Evolutionary conservation across 2,888 invertebrate genomes (phyloP).

Genomic region (Ennomos erosarius): DNA sequence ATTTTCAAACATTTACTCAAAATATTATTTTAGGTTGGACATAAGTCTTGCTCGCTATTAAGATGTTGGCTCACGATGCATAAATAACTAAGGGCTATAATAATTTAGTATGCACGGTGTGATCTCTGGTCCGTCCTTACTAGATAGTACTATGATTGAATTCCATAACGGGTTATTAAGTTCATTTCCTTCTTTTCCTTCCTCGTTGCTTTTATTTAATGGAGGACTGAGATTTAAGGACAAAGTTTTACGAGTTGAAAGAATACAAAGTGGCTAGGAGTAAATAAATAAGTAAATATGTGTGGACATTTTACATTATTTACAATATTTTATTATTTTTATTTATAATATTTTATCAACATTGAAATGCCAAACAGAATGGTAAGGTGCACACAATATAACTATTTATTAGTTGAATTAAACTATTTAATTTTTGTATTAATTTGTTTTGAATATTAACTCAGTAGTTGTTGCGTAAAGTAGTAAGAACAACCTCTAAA

Average conservation of each 20-base stretch:
- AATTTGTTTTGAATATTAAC: too few relatives aligned
- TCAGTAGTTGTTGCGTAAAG: too few relatives aligned
- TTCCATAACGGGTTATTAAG: conserved; percentile 70
- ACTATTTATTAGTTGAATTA: too few relatives aligned
- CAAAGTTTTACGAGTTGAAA: conserved; percentile 8
- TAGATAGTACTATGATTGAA: conserved; percentile 75
- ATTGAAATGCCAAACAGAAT: too few relatives aligned
- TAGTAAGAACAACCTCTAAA: too few relatives aligned
- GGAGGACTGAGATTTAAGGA: conserved; percentile 29
- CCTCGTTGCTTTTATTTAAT: conserved; percentile 45
- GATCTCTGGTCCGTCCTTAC: conserved; percentile 68
- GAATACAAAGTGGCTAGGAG: not conserved
- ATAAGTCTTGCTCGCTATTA: conserved; percentile 78
- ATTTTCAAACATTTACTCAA: conserved; percentile 82
- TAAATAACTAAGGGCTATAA: conserved; percentile 79
- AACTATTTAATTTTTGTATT: too few relatives aligned
- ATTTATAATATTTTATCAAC: too few relatives aligned
- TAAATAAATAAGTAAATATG: too few relatives aligned
- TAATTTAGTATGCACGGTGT: conserved; percentile 82
- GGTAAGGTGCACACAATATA: too few relatives aligned
- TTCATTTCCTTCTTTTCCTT: conserved; percentile 61
- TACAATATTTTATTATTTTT: too few relatives aligned
- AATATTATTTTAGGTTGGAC: conserved; percentile 84
- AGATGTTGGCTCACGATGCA: conserved; percentile 82
- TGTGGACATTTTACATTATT: too few relatives aligned